Conservation (phyloP, 1,140 invertebrate species). For the Psix sp. region DNA sequence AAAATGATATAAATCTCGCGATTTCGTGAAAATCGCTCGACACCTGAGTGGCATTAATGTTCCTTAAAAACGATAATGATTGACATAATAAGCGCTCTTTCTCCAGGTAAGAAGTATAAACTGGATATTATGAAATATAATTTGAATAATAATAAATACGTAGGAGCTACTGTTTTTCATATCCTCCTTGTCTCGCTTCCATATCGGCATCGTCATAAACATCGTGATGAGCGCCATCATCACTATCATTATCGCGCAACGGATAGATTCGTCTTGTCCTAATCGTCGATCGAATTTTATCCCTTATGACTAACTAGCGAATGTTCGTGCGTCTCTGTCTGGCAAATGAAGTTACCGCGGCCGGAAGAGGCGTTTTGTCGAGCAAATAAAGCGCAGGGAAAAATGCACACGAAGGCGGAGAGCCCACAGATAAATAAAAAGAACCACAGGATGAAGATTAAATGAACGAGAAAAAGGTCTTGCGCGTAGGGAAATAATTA, state of each 20-base stretch:
- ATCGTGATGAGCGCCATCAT: slow-evolving; percentile 20
- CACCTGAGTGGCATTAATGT: slow-evolving; percentile 14
- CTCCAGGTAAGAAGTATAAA: too few species aligned
- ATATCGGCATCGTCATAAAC: background rate
- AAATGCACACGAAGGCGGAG: slow-evolving; percentile 39
- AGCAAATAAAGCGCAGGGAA: slow-evolving; percentile 44
- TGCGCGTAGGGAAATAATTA: slow-evolving; percentile 25
- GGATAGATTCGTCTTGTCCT: slow-evolving; percentile 55
- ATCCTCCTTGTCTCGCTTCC: background rate
- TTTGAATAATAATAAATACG: too few species aligned
- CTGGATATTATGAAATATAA: too few species aligned
- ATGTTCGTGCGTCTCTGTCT: slow-evolving; percentile 26
- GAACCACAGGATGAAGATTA: slow-evolving; percentile 39
- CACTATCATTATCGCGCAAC: slow-evolving; percentile 29
- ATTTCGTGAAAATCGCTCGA: slow-evolving; percentile 19
- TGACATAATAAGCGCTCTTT: too few species aligned
- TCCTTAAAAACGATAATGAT: too few species aligned
- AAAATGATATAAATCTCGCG: slow-evolving; percentile 35
- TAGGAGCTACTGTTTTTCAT: slow-evolving; percentile 1
- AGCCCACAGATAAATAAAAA: slow-evolving; percentile 31
- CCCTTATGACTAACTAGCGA: slow-evolving; percentile 19
- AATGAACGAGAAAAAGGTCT: slow-evolving; percentile 13
- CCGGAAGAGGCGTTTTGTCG: slow-evolving; percentile 56
- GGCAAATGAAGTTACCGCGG: slow-evolving; percentile 34
- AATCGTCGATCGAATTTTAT: slow-evolving; percentile 49